Conservation (phyloP, 2,113 vertebrate species). For the Apeltes quadracus region DNA sequence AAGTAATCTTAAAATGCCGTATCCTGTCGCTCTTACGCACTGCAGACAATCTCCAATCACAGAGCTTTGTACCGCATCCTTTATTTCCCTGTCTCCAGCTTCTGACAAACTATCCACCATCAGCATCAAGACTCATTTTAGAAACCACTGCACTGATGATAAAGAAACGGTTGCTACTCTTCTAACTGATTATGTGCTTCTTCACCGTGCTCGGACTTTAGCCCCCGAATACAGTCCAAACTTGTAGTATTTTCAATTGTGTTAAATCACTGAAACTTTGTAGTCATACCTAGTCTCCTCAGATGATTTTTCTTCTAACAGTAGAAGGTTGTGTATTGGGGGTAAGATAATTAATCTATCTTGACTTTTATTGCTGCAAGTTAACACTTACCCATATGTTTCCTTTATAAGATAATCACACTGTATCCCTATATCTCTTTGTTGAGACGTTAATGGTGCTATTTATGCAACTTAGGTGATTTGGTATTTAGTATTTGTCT, state of each 20-base stretch:
- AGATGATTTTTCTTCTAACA: background rate
- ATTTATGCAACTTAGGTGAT: conserved; percentile 13
- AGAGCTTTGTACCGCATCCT: background rate
- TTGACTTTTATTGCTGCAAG: conserved; percentile 22
- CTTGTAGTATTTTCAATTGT: conserved; percentile 18
- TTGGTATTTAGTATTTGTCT: conserved; percentile 1
- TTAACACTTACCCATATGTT: conserved; percentile 22
- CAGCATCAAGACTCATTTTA: conserved; percentile 38
- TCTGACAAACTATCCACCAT: conserved; percentile 19
- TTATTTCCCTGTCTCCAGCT: conserved; percentile 16
- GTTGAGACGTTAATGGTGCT: background rate
- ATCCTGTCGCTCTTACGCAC: background rate
- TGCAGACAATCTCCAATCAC: conserved; percentile 28
- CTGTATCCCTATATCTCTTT: conserved; percentile 1
- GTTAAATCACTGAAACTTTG: conserved; percentile 21
- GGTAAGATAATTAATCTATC: conserved; percentile 15
- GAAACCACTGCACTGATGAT: background rate
- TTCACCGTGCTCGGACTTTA: conserved; percentile 16
- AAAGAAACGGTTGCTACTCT: conserved; percentile 9
- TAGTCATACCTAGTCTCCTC: conserved; percentile 5
- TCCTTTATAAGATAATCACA: background rate
- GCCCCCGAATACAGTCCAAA: conserved; percentile 25
- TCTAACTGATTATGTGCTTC: conserved; percentile 22
- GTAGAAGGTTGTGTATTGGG: conserved; percentile 1
- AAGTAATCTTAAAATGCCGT: background rate